These are phyloP conservation scores for Erethizon dorsatum DNA, from an alignment of 2,797 vertebrate species.

Conservation along the genomic window DNA sequence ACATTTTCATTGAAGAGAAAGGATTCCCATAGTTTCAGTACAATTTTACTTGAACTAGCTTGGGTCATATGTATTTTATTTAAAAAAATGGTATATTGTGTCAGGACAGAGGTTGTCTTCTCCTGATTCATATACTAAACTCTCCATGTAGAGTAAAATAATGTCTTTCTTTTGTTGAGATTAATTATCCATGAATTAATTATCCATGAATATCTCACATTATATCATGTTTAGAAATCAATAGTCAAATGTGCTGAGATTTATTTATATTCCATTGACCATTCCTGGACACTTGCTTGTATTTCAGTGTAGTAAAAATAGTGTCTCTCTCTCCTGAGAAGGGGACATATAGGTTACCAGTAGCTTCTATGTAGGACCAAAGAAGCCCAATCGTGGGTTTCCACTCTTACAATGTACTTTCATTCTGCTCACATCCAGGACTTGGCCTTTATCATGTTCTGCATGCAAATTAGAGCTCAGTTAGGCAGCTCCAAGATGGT, in stretches of 20 bases:
- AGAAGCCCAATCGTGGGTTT: neutral
- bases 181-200: neutral
- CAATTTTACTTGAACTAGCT: neutral
- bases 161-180: neutral
- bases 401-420: neutral
- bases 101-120: neutral
- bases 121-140: neutral
- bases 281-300: neutral
- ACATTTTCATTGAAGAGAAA: neutral
- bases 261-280: constrained; percentile 27
- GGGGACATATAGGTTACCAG: neutral
- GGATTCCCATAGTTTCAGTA: neutral
- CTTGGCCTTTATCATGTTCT: neutral
- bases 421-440: neutral
- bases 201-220: neutral
- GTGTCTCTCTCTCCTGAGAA: neutral
- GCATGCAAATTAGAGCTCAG: neutral
- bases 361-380: neutral
- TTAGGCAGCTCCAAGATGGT: neutral
- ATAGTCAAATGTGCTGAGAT: neutral
- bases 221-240: neutral
- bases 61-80: neutral
- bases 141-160: neutral
- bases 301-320: neutral
- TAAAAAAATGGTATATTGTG: neutral